Base-by-base conservation (phyloP, 2,888 invertebrate species). In the Hedychridium roseum region DNA sequence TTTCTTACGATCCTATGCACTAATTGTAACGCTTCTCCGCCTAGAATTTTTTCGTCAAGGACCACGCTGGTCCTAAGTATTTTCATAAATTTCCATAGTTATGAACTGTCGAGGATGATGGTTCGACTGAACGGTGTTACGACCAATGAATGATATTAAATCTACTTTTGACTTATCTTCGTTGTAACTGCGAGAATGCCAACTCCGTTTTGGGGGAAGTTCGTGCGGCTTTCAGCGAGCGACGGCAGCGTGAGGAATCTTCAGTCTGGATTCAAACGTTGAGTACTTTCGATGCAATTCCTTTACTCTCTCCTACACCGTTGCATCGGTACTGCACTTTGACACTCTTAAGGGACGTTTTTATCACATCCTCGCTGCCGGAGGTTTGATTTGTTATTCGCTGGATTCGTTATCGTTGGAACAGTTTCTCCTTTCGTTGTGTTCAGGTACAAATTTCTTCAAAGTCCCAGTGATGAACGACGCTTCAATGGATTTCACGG, bases 81-180 rank as follows among this genome's bases (percentile, higher is more conserved):
- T 66, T 28, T 73, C 64, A 50, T 68, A 71, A 37, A 68, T 72
- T 51, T 73, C 59, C 69, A 65, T 71, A 34, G 49, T 41, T n/a
- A n/a, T n/a, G 41, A 38, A 23, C 21, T 28, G 11, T 28, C 40
- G 15, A 20, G 21, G n/a, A 14, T n/a, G n/a, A n/a, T n/a, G n/a
- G n/a, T n/a, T n/a, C n/a, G n/a, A n/a, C n/a, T n/a, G n/a, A n/a
- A n/a, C n/a, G n/a, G 14, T 28, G 7, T 4, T 7, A n/a, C 3
- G 6, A 12, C 30, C 6, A 28, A 9, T 7, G 11, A n/a, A 28
- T 11, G 3, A 12, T 28, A 14, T 16, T 26, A 7, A 32, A 31
- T 31, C 7, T 11, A 12, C 6, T 23, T 30, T 46, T 21, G 26
- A 57, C 40, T 55, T 44, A 48, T 50, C 48, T 64, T 64, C 61